Conservation (phyloP, 2,888 invertebrate genomes). For the Mythimna loreyi region DNA sequence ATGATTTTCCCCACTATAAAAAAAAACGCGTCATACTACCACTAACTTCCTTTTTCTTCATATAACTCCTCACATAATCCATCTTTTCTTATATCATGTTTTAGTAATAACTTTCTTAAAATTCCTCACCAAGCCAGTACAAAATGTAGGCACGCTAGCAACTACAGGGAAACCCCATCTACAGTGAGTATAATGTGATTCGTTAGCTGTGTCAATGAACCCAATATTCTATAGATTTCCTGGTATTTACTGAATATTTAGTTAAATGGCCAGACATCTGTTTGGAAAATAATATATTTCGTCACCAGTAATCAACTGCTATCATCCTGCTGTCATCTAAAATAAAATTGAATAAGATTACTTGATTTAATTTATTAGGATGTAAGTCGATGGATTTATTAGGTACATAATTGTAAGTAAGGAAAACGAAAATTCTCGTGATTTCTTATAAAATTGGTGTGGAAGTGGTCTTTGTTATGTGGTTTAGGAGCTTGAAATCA, state of each 20-base stretch:
- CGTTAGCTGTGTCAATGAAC: slow-evolving; percentile 38
- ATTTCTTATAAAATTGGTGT: too few relatives aligned
- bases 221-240: slow-evolving; percentile 13
- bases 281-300: slow-evolving; percentile 5
- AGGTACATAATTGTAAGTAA: too few relatives aligned
- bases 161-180: slow-evolving; percentile 43
- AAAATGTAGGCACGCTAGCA: slow-evolving; percentile 2
- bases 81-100: too few relatives aligned
- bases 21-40: too few relatives aligned
- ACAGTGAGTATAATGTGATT: slow-evolving; percentile 29
- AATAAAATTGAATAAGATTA: not conserved
- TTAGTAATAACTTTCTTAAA: not conserved
- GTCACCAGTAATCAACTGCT: not conserved
- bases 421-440: not conserved
- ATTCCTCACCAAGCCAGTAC: not conserved
- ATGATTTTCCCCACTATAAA: too few relatives aligned
- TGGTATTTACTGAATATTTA: slow-evolving; percentile 4
- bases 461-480: not conserved
- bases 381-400: too few relatives aligned
- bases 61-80: too few relatives aligned
- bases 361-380: too few relatives aligned
- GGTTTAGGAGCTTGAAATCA: not conserved
- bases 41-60: too few relatives aligned
- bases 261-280: slow-evolving; percentile 25
- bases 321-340: not conserved